Evolutionary conservation across 2,113 vertebrate species (phyloP).

Genomic region (Megaceryle maxima): DNA sequence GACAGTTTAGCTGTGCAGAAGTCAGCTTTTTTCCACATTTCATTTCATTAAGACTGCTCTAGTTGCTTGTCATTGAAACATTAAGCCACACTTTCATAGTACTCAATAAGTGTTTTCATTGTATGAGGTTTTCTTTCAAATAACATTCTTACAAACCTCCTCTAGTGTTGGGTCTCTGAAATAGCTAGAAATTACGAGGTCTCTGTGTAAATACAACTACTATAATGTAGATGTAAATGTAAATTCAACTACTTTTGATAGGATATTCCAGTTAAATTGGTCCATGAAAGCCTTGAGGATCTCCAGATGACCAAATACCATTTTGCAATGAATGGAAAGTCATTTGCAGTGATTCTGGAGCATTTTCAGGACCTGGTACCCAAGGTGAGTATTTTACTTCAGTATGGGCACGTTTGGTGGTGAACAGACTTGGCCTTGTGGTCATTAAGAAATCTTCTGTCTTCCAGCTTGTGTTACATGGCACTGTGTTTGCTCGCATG

Average conservation of each 20-base stretch:
- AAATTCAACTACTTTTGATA: constrained; percentile 48
- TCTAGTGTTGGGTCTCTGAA: neutral
- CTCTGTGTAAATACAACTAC: neutral
- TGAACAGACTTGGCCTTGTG: neutral
- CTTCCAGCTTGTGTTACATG: constrained; percentile 89
- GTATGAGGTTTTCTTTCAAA: neutral
- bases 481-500: constrained; percentile 98
- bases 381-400: constrained; percentile 79
- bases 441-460: neutral
- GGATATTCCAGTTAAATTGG: constrained; percentile 87
- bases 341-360: constrained; percentile 90
- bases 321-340: constrained; percentile 97
- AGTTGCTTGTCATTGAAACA: neutral
- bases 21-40: neutral
- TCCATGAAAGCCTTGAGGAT: constrained; percentile 79
- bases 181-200: neutral
- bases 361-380: constrained; percentile 95
- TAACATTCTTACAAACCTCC: neutral
- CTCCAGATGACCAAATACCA: constrained; percentile 83
- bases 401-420: neutral
- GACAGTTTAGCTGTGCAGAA: neutral
- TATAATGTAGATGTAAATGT: no score
- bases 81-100: neutral
- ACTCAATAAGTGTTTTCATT: neutral
- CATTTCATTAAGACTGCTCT: neutral